A percentile compares a stretch with the other conserved stretches of the same genome.
These are phyloP conservation scores for Enteromius radiatus DNA, from an alignment of 2,797 vertebrate species.

Conservation along the genomic window DNA sequence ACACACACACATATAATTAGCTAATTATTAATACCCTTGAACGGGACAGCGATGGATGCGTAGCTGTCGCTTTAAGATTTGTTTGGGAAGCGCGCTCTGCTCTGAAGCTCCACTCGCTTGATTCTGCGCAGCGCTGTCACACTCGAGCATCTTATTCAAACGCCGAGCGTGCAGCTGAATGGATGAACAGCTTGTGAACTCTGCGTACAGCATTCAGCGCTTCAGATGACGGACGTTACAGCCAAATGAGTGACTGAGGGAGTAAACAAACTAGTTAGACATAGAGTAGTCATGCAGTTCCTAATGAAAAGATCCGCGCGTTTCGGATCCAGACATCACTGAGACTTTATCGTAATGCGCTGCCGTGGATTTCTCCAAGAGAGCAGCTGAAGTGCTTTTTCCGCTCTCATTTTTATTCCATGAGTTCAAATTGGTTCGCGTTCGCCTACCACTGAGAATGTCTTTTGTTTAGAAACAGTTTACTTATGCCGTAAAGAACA, in stretches of 20 bases:
- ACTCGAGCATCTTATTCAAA: neutral
- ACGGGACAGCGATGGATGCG: neutral
- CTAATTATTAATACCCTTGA: neutral
- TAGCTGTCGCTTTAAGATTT: conserved; percentile 51
- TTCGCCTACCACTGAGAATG: neutral
- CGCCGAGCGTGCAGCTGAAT: neutral
- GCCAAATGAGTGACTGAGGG: conserved; percentile 4
- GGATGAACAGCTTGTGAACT: conserved; percentile 28
- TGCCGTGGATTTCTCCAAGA: neutral
- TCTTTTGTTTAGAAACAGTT: neutral
- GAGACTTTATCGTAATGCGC: conserved; percentile 1
- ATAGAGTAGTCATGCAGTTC: neutral
- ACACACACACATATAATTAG: too few relatives aligned
- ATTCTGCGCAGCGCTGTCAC: neutral
- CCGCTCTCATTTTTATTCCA: neutral
- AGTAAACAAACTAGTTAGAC: conserved; percentile 17
- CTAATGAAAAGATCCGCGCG: conserved; percentile 4
- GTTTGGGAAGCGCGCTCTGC: conserved; percentile 5
- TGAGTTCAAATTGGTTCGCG: neutral
- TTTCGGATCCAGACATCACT: neutral
- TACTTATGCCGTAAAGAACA: conserved; percentile 13
- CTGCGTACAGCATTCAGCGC: neutral
- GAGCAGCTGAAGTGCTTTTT: conserved; percentile 16
- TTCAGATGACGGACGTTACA: neutral
- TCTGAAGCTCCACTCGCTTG: conserved; percentile 12